These are phyloP conservation scores for Aurelia sp. DNA, from an alignment of 30 jellyfish, hydroid and myxozoan species.

Conservation along the genomic window DNA sequence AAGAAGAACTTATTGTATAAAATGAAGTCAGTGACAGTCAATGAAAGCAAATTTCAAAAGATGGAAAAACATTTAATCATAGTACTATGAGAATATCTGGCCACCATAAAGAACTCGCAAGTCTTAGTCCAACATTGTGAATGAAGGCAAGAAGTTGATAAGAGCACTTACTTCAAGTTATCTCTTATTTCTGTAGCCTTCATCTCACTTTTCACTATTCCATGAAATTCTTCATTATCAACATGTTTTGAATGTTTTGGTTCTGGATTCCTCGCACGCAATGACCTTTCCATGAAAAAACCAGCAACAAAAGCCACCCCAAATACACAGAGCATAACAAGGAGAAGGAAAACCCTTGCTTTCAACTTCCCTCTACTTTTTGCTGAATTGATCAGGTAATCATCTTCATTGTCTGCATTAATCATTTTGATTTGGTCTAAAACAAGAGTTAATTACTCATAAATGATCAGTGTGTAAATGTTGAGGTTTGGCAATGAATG, in stretches of 20 bases:
- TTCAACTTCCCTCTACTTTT: constrained; percentile 1
- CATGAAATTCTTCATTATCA: constrained; percentile 28
- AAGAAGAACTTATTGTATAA: no score
- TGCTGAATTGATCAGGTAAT: background rate
- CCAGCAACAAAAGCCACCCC: constrained; percentile 49
- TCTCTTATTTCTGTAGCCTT: constrained; percentile 45
- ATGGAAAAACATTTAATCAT: no score
- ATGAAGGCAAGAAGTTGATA: background rate
- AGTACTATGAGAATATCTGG: background rate
- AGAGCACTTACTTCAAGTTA: constrained; percentile 32
- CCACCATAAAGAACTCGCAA: background rate
- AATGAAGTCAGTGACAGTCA: no score
- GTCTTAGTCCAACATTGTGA: background rate
- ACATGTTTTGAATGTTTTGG: no score
- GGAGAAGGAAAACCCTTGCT: constrained; percentile 10
- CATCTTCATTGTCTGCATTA: background rate
- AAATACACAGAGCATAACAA: constrained; percentile 17
- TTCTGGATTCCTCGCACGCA: background rate
- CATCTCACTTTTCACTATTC: constrained; percentile 34
- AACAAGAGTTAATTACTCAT: background rate
- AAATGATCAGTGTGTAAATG: no score
- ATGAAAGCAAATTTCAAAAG: no score
- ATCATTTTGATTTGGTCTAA: background rate
- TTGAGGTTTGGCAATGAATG: no score
- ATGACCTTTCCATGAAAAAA: constrained; percentile 6